Evolutionary conservation across 2,113 vertebrate species (phyloP).

Genomic region (Micromys minutus): DNA sequence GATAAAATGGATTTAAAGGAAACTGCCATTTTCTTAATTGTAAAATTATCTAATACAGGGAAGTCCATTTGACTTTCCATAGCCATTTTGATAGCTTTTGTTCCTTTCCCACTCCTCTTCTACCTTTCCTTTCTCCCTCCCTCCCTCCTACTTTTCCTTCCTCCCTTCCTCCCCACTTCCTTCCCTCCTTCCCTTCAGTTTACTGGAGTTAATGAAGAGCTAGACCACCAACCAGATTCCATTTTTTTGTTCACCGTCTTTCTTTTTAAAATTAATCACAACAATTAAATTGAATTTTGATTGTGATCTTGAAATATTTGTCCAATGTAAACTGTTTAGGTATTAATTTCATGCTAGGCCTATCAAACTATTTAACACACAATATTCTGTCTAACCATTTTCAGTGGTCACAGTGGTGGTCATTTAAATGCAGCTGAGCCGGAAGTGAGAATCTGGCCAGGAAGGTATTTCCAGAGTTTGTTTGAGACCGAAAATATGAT

Average conservation of each 20-base stretch:
- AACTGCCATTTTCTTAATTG: slow-evolving; percentile 15
- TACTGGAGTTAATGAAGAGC: not conserved
- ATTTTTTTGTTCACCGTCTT: not conserved
- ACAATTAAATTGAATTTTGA: slow-evolving; percentile 8
- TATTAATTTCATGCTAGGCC: slow-evolving; percentile 9
- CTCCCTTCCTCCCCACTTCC: not conserved
- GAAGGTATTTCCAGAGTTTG: not conserved
- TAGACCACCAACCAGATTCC: not conserved
- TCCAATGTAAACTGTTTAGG: not conserved
- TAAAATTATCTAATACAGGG: not conserved
- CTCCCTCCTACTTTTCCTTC: too few species aligned
- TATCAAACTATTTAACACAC: not conserved
- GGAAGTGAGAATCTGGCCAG: not conserved
- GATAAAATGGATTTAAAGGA: not conserved
- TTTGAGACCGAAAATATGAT: not conserved
- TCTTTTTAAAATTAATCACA: not conserved
- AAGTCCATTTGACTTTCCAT: not conserved
- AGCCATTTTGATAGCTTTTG: not conserved
- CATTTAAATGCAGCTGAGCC: not conserved
- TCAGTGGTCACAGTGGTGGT: not conserved
- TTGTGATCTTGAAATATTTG: not conserved
- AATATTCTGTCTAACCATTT: not conserved
- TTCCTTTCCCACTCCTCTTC: too few species aligned
- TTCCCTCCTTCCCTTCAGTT: not conserved
- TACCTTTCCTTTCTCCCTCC: too few species aligned